Evolutionary conservation across 2,888 invertebrate genomes (phyloP), one percentile per base, ranked within the genome.

Genomic region (Drosophila acutilabella): DNA sequence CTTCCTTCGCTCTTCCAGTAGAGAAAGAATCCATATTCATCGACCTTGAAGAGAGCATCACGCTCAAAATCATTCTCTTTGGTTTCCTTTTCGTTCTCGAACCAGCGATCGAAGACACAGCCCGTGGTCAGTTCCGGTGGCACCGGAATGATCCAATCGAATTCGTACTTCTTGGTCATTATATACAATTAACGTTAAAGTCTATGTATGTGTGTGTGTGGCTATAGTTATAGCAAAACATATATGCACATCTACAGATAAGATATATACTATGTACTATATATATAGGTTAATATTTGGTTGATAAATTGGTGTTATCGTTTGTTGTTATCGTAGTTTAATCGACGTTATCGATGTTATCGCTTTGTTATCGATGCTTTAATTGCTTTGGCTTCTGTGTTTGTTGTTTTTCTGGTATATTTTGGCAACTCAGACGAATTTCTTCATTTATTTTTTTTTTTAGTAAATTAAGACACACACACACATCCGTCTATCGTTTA

Each of bases 121-220:
- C 99, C 99, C 91, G 94, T 94, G 56, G 96, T 94, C 38, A 93
- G 71, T 47, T 96, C 94, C 90, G 97, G 96, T 50, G 99, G 99
- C 81, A 99, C 97, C 70, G 97, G 96, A 90, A 98, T 96, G 93
- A 97, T 97, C 99, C 99, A 99, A 94, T 98, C 97, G 94, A 99
- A 99, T 92, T 99, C 99, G 93, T 98, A 99, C 93, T 96, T 97
- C 93, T 99, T 99, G 91, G 99, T 99, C 98, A 98, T 98, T 74
- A 80, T 90, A 91, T 78, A 77, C 71, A 68, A 69, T 64, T 62
- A 51, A 64, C 36, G 61, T 71, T 62, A 52, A 41, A 40, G 45
- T 67, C 58, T 58, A 64, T 76, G 51, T 53, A 42, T 57, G 44
- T 62, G 16, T 75, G 14, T 64, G 51, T 64, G 41, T 30, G 42